Evolutionary conservation across 2,888 invertebrate genomes (phyloP).

Genomic region (Linyphia triangularis): DNA sequence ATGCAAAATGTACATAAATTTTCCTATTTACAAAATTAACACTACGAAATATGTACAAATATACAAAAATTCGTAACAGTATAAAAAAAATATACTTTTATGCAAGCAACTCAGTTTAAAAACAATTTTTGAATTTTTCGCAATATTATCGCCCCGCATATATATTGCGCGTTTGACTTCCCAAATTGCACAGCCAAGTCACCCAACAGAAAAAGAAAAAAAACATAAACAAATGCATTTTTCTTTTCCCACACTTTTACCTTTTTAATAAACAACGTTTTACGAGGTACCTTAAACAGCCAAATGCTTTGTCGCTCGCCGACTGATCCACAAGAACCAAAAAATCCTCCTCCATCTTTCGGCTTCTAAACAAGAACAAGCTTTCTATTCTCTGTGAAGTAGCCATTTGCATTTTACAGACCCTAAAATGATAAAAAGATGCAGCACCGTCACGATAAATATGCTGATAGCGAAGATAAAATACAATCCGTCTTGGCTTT

Average conservation of each 20-base stretch:
- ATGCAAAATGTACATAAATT: too few relatives aligned
- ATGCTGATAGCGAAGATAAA: conserved; percentile 44
- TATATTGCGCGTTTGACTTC: too few relatives aligned
- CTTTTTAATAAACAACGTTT: conserved; percentile 45
- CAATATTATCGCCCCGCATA: too few relatives aligned
- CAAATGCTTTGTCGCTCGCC: conserved; percentile 2
- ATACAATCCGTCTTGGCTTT: conserved; percentile 16
- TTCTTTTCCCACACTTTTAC: conserved; percentile 4
- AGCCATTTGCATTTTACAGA: conserved; percentile 48
- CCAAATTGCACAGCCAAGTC: too few relatives aligned
- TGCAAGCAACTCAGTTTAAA: too few relatives aligned
- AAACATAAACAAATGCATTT: background rate
- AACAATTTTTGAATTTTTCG: too few relatives aligned
- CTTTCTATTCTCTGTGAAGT: conserved; percentile 13
- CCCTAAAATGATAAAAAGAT: conserved; percentile 34
- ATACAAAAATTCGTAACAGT: too few relatives aligned
- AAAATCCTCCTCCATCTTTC: conserved; percentile 34
- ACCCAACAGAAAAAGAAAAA: too few relatives aligned
- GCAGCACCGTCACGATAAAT: conserved; percentile 10
- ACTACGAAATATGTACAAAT: too few relatives aligned
- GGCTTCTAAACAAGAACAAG: conserved; percentile 30
- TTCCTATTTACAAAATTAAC: too few relatives aligned
- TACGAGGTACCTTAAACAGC: conserved; percentile 22
- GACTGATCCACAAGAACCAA: background rate
- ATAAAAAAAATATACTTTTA: too few relatives aligned